Evolutionary conservation across 2,888 invertebrate genomes (phyloP).

Genomic region (Rhagophthalmus giganteus): DNA sequence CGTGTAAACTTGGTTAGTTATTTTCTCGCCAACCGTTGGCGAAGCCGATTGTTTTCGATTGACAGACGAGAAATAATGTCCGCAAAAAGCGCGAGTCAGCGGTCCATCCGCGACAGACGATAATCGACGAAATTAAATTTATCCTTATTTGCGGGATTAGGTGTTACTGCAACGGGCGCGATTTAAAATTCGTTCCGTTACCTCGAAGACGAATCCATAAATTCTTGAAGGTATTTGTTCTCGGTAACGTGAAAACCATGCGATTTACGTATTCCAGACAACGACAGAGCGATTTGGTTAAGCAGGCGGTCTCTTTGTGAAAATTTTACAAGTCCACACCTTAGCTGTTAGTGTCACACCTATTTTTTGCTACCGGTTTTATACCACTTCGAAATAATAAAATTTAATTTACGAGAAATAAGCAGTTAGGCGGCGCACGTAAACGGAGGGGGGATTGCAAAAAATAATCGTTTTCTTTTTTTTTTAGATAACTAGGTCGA

Average conservation of each 20-base stretch:
- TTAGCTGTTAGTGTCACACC: conserved; percentile 36
- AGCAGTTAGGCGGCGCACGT: conserved; percentile 1
- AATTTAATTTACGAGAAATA: conserved; percentile 9
- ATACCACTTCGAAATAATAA: conserved; percentile 26
- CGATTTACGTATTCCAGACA: conserved; percentile 30
- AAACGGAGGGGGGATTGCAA: too few species aligned
- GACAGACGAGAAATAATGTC: conserved; percentile 46
- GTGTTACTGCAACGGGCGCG: too few species aligned
- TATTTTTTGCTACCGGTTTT: conserved; percentile 36
- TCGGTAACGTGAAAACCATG: conserved; percentile 17
- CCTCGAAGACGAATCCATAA: conserved; percentile 13
- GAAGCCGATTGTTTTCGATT: conserved; percentile 48
- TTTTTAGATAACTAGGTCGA: too few species aligned
- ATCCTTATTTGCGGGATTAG: too few species aligned
- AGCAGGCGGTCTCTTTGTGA: conserved; percentile 28
- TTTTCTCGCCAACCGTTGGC: conserved; percentile 51
- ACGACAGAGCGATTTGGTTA: conserved; percentile 26
- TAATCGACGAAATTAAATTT: too few species aligned
- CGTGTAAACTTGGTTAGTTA: conserved; percentile 56
- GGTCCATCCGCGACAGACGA: too few species aligned
- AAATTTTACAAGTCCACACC: conserved; percentile 33
- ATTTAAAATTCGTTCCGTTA: conserved; percentile 14
- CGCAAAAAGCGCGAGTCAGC: conserved; percentile 40
- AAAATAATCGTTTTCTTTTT: too few species aligned
- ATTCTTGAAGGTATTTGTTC: conserved; percentile 13